Conservation (phyloP, 2,888 invertebrate species). For the Melanostoma mellinum region DNA sequence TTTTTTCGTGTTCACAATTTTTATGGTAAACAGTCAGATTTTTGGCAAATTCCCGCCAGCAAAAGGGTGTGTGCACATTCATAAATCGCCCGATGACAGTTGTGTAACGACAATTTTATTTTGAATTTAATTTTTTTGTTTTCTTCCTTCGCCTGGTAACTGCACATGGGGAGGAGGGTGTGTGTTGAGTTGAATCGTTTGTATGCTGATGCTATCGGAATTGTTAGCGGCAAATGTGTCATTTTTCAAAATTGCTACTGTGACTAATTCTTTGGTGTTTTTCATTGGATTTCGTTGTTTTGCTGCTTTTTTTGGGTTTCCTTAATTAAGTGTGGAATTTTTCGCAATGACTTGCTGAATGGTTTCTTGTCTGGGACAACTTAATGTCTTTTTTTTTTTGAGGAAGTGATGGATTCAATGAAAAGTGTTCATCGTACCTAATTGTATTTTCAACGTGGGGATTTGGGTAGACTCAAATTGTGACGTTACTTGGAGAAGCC, state of each 20-base stretch:
- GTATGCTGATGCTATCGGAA: constrained; percentile 28
- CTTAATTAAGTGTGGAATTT: constrained; percentile 70
- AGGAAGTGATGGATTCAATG: background rate
- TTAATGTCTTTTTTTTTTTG: constrained; percentile 30
- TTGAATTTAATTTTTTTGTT: constrained; percentile 35
- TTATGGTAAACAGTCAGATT: constrained; percentile 66
- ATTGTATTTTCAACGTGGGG: background rate
- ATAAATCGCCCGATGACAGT: constrained; percentile 69
- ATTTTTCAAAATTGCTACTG: constrained; percentile 67
- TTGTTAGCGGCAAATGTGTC: constrained; percentile 60
- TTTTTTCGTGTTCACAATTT: constrained; percentile 29
- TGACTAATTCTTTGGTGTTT: constrained; percentile 64
- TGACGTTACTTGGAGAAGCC: too few species aligned
- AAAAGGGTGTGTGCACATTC: constrained; percentile 59
- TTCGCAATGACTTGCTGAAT: constrained; percentile 22
- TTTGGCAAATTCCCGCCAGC: constrained; percentile 65
- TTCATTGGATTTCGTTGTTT: constrained; percentile 24
- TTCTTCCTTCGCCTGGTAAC: background rate
- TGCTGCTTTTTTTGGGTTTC: constrained; percentile 29
- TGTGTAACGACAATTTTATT: constrained; percentile 69
- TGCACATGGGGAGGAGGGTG: constrained; percentile 24
- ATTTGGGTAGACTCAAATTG: too few species aligned
- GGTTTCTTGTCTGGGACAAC: constrained; percentile 3
- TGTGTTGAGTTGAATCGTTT: constrained; percentile 17
- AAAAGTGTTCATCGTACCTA: constrained; percentile 4